Conservation (phyloP, 2,888 invertebrate genomes). For the Hypselothyrea guttata region DNA sequence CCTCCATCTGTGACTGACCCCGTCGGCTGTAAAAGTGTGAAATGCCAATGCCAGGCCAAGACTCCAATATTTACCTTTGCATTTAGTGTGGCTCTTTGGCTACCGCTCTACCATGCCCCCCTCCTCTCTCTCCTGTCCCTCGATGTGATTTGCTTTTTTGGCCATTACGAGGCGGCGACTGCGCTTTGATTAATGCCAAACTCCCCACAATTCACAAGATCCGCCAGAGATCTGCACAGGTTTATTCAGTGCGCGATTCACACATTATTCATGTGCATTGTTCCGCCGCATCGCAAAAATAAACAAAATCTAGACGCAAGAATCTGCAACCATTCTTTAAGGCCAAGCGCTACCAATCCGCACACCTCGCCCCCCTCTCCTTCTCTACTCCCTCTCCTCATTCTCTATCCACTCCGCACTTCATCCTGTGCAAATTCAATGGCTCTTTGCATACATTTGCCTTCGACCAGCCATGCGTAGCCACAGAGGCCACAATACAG, state of each 20-base stretch:
- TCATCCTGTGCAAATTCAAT: constrained; percentile 70
- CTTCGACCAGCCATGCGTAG: constrained; percentile 75
- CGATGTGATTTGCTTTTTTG: constrained; percentile 31
- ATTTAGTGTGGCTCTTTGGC: constrained; percentile 60
- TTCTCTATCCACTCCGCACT: too few relatives aligned
- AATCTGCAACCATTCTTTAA: constrained; percentile 74
- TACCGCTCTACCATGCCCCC: neutral
- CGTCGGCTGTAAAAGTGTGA: constrained; percentile 72
- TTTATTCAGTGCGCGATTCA: constrained; percentile 65
- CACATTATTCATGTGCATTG: constrained; percentile 78
- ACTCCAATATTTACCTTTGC: constrained; percentile 64
- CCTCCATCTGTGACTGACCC: constrained; percentile 24
- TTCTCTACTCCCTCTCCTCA: too few relatives aligned
- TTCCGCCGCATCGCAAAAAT: constrained; percentile 59
- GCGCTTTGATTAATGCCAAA: constrained; percentile 76
- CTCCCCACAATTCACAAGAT: constrained; percentile 62
- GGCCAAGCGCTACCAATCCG: constrained; percentile 46
- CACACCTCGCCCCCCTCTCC: neutral
- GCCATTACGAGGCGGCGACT: constrained; percentile 58
- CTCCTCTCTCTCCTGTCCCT: neutral
- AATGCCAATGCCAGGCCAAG: constrained; percentile 63
- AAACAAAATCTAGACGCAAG: constrained; percentile 72
- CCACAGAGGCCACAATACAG: constrained; percentile 50
- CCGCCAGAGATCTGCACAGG: constrained; percentile 58
- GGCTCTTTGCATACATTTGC: constrained; percentile 78